Evolutionary conservation across 2,797 vertebrate genomes (phyloP), one percentile per base, ranked within the genome.

Genomic region (Coracias cyanogaster): DNA sequence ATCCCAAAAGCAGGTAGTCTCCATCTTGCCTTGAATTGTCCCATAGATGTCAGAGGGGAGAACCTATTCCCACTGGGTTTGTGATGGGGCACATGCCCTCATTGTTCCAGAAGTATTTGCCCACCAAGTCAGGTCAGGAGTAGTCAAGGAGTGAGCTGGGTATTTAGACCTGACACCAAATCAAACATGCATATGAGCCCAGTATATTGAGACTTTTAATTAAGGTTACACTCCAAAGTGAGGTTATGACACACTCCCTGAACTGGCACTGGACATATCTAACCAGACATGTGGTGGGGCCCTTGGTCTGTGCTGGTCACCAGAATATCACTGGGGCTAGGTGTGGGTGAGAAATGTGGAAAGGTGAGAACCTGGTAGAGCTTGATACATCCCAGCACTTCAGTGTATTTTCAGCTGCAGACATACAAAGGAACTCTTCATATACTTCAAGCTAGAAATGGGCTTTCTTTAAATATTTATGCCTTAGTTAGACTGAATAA

Each of bases 131-230:
- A 37, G 19, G 13, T 5, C 35, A 64, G 74, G 76, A 73, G 29
- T 3, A 7, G 12, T 22, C 51, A 60, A 18, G 29, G 26, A 35
- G 7, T 0, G 1, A 69, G 15, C 0, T 55, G 74, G 22, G 19
- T 6, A 3, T 55, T 54, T 13, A n/a, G 45, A 80, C 15, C 26
- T 16, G 26, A 15, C 12, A 83, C 43, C 57, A 60, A 71, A 58
- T 39, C 24, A 74, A 48, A 31, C 0, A 0, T 28, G 28, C 6
- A 5, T 2, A 31, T 1, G 1, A 39, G 13, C 16, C 26, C 25
- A 15, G 9, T 0, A 5, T 16, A 37, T 48, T n/a, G 31, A n/a
- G 20, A 15, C n/a, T 41, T 58, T 1, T 7, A 24, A 16, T 64
- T 49, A 57, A 11, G 22, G 26, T 64, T 28, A 2, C 54, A 1